Base-by-base conservation (phyloP, 2,888 invertebrate species). In the Leucoptera coffeella region DNA sequence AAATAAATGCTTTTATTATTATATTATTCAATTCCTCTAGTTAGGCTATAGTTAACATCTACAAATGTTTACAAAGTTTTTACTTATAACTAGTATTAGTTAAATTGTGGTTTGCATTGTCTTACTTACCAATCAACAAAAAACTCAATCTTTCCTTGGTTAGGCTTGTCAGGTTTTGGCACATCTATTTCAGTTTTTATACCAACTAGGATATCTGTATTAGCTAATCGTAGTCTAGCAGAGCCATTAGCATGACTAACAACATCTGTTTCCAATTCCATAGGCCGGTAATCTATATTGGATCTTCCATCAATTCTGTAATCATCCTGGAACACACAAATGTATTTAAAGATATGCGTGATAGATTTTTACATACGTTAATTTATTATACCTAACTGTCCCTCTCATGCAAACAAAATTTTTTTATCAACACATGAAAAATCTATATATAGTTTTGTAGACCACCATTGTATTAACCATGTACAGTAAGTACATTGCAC, bases 91-190 rank as follows among this genome's bases (percentile, higher is more conserved):
- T n/a, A n/a, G n/a, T n/a, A n/a, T n/a, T n/a, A n/a, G n/a, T n/a
- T n/a, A n/a, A n/a, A n/a, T n/a, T n/a, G n/a, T n/a, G n/a, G n/a
- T n/a, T n/a, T n/a, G n/a, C n/a, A n/a, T n/a, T n/a, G n/a, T n/a
- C n/a, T n/a, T n/a, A 22, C 55, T 57, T 69, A 93, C 92, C 94
- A 95, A 53, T 97, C 96, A 12, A 96, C 91, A 60, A 92, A 94
- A 59, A 97, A 96, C 47, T 94, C 91, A 17, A 99, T 67, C 62
- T 88, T 86, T 15, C 96, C 96, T 43, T 82, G 77, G 26, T 79
- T 64, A 0, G 90, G 89, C 34, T 74, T 78, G 15, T 83, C 79
- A 4, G 80, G 74, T 32, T 69, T 73, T 2, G 95, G 92, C 25
- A 75, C 64, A 47, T 90, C 92, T 31, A 94, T 79, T 65, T 92